Base-by-base conservation (phyloP, 2,888 invertebrate species). In the Apamea crenata region DNA sequence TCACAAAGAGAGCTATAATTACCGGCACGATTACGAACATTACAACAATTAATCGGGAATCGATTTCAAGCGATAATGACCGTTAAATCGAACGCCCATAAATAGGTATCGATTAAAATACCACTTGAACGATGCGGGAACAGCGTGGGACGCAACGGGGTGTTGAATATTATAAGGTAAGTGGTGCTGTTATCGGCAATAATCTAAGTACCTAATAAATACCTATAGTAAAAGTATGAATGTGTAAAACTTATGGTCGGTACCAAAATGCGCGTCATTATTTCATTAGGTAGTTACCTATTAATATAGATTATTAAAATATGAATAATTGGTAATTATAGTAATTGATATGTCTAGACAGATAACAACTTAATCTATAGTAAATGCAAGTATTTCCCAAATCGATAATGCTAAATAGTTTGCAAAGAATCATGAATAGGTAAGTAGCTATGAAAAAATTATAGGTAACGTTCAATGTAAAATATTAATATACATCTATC, bases 81-180 rank as follows among this genome's bases (percentile, higher is more conserved):
- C 90, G 90, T 88, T 81, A 88, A 91, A 91, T 92, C 80, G 88
- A 89, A 81, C 76, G 83, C 73, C 90, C 87, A 75, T 90, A 89
- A 90, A 91, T 89, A 88, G 90, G 82, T 85, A 89, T 90, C 88
- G 86, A 91, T 91, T 91, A 89, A 88, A 91, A 89, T 87, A 80
- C 87, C 74, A 72, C 47, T 77, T 50, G 21, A 61, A 65, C 25
- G 66, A 65, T 44, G 65, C 70, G 44, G 71, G 74, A 56, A 74
- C 67, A 70, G 80, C 82, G 77, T 76, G 80, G 29, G 77, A 70
- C 71, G 74, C 77, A 69, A 83, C 79, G 36, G 75, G 77, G 80
- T 81, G 70, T 77, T 83, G 25, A 68, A 36, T 40, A 25, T 40
- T 61, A 40, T 40, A 82, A 63, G 87, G 73, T 69, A 77, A 50